These are phyloP conservation scores for Drosophila robusta DNA, from an alignment of 2,888 invertebrate species.

Conservation along the genomic window DNA sequence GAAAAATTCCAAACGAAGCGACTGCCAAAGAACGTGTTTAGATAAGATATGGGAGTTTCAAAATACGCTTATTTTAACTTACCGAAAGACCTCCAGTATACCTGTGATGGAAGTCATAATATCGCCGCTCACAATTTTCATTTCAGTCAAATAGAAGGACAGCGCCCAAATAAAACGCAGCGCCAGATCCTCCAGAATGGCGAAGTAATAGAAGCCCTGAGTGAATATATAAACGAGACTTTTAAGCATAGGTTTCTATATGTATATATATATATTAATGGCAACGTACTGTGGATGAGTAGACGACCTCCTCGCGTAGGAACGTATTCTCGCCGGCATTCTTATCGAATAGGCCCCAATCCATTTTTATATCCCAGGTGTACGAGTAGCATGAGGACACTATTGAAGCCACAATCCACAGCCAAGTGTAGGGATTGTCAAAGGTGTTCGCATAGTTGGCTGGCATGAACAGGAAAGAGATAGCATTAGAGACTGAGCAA, in stretches of 20 bases:
- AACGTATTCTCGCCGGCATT: constrained; percentile 96
- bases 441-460: constrained; percentile 87
- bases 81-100: constrained; percentile 95
- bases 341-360: constrained; percentile 98
- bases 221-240: constrained; percentile 42
- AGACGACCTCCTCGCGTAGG: constrained; percentile 97
- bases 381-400: constrained; percentile 97
- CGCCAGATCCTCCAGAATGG: constrained; percentile 97
- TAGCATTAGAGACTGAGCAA: neutral
- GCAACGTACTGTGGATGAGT: constrained; percentile 92
- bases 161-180: constrained; percentile 97
- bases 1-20: constrained; percentile 99
- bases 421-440: constrained; percentile 94
- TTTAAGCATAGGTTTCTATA: neutral
- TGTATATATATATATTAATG: neutral
- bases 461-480: constrained; percentile 70
- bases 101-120: constrained; percentile 93
- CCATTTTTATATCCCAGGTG: constrained; percentile 99
- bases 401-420: constrained; percentile 94
- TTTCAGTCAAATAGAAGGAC: constrained; percentile 93
- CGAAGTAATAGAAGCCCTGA: constrained; percentile 95
- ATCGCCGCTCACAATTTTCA: constrained; percentile 90
- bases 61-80: constrained; percentile 47
- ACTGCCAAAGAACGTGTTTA: constrained; percentile 85
- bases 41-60: neutral